phyloP scores from a whole-genome alignment of 2,888 invertebrate genomes.

The Cyclophora albipunctata region DNA sequence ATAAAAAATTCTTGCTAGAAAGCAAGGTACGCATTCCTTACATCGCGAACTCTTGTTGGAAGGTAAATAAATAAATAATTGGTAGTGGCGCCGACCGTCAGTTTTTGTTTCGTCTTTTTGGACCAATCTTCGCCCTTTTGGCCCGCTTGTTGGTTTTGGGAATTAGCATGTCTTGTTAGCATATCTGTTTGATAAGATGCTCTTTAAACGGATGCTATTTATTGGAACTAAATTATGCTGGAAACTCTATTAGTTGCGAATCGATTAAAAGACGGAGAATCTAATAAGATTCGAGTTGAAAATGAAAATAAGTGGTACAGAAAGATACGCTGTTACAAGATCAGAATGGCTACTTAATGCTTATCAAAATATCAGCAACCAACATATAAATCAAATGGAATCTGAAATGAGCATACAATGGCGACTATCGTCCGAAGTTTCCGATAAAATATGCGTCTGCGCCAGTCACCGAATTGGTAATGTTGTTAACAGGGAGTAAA shows the following conservation, averaged over 20 bases:
- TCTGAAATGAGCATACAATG: slow-evolving; percentile 34
- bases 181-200: slow-evolving; percentile 66
- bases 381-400: slow-evolving; percentile 46
- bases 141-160: slow-evolving; percentile 71
- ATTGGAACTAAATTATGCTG: no score
- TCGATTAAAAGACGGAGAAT: no score
- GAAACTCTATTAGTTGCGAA: no score
- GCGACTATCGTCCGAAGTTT: slow-evolving; percentile 28
- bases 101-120: slow-evolving; percentile 54
- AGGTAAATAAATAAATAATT: slow-evolving; percentile 38
- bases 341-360: slow-evolving; percentile 3
- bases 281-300: no score
- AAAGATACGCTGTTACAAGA: no score
- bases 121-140: slow-evolving; percentile 43
- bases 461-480: slow-evolving; percentile 66
- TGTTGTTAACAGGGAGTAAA: slow-evolving; percentile 72
- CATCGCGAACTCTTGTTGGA: slow-evolving; percentile 10
- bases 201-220: slow-evolving; percentile 53
- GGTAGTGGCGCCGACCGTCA: slow-evolving; percentile 66
- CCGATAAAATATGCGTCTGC: slow-evolving; percentile 65
- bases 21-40: slow-evolving; percentile 30
- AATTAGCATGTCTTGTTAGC: slow-evolving; percentile 76
- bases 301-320: no score
- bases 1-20: slow-evolving; percentile 44
- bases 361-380: slow-evolving; percentile 18